These are phyloP conservation scores for Lamellibrachia luymesi DNA, from an alignment of 1,140 invertebrate genomes.

Conservation along the genomic window DNA sequence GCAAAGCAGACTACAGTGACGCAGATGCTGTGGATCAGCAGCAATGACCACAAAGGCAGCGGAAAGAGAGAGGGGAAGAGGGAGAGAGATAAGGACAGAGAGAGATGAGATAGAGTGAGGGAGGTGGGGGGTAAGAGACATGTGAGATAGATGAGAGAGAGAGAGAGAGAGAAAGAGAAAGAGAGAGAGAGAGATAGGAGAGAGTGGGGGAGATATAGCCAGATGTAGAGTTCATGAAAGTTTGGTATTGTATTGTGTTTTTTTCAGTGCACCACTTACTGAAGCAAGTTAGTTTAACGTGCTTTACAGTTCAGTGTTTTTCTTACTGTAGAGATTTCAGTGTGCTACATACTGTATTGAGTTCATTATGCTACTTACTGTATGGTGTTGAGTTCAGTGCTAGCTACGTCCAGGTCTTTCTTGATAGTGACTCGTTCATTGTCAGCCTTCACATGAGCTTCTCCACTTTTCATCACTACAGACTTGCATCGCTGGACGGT, in stretches of 20 bases:
- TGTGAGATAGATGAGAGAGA: no score
- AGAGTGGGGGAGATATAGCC: no score
- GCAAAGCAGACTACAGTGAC: background rate
- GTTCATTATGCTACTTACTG: constrained; percentile 34
- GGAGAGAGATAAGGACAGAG: no score
- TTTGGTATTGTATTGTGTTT: constrained; percentile 1
- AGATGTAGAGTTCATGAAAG: no score
- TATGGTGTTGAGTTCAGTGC: constrained; percentile 43
- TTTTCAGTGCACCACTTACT: constrained; percentile 42
- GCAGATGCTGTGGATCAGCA: no score
- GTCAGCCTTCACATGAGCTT: constrained; percentile 47
- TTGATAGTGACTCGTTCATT: constrained; percentile 48
- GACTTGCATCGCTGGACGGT: constrained; percentile 45
- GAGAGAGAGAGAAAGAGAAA: no score
- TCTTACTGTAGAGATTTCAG: background rate
- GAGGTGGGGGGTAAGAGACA: no score
- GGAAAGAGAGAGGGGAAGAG: no score
- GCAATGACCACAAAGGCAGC: no score
- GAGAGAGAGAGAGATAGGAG: no score
- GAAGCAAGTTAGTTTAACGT: constrained; percentile 48
- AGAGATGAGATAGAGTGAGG: background rate
- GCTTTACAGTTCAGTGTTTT: constrained; percentile 42
- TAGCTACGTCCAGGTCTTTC: constrained; percentile 46
- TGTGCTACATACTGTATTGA: constrained; percentile 6
- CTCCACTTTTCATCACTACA: constrained; percentile 43